Evolutionary conservation across 2,797 vertebrate species (phyloP).

Genomic region (Falco naumanni): DNA sequence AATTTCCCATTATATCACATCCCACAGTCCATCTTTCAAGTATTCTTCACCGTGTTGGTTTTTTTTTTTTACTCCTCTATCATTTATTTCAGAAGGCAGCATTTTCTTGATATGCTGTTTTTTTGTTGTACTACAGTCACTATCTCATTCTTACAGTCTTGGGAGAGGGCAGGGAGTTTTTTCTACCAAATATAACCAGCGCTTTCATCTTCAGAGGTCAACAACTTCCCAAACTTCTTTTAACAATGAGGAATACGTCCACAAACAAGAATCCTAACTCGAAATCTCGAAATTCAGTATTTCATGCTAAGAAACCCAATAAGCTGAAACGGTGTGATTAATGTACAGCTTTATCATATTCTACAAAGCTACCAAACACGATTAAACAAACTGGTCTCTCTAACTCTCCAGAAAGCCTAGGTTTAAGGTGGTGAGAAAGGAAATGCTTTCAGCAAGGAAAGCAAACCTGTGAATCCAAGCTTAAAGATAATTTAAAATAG

Average conservation of each 20-base stretch:
- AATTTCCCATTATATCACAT: neutral
- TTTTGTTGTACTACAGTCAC: slow-evolving; percentile 24
- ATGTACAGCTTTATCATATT: neutral
- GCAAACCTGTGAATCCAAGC: neutral
- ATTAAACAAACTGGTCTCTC: neutral
- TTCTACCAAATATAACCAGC: slow-evolving; percentile 51
- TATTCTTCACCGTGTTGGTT: neutral
- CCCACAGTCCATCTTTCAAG: neutral
- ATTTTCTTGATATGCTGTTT: neutral
- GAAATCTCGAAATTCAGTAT: neutral
- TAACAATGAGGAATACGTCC: neutral
- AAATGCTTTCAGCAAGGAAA: neutral
- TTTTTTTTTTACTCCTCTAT: neutral
- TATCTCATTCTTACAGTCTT: slow-evolving; percentile 58
- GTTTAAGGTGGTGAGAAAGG: neutral
- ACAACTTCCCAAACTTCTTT: slow-evolving; percentile 55
- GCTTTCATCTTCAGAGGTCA: slow-evolving; percentile 62
- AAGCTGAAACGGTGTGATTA: neutral
- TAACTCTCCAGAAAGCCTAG: neutral
- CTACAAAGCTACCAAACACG: neutral
- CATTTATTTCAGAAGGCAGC: neutral
- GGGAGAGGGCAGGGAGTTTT: slow-evolving; percentile 36
- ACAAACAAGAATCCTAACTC: neutral
- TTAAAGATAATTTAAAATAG: neutral
- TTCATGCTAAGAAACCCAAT: neutral